Evolutionary conservation across 1,140 invertebrate species (phyloP).

Genomic region (Penaeus indicus): DNA sequence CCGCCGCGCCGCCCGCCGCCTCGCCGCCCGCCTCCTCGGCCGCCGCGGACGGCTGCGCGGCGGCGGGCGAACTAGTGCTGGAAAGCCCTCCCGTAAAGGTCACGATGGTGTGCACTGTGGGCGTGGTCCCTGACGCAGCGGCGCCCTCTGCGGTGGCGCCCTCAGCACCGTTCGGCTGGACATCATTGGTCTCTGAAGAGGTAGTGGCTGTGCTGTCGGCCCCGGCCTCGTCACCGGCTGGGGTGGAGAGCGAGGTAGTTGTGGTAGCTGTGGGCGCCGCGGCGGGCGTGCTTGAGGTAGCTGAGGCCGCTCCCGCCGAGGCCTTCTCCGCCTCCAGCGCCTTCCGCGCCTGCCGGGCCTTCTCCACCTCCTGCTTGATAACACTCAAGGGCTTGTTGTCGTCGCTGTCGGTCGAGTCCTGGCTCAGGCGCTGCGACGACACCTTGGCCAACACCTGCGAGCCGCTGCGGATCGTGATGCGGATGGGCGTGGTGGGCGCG

Average conservation of each 20-base stretch:
- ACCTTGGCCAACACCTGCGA: constrained; percentile 78
- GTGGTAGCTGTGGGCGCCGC: too few relatives aligned
- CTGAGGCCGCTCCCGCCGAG: background rate
- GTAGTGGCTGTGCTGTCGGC: too few relatives aligned
- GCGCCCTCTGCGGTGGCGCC: too few relatives aligned
- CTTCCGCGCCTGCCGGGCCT: constrained; percentile 64
- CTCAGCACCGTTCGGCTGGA: too few relatives aligned
- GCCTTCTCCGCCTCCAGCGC: background rate
- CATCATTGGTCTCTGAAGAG: too few relatives aligned
- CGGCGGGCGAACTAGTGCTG: background rate
- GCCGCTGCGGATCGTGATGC: constrained; percentile 80
- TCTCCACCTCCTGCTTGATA: constrained; percentile 45
- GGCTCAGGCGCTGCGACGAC: constrained; percentile 68
- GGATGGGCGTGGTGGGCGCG: constrained; percentile 53
- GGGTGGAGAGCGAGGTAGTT: too few relatives aligned
- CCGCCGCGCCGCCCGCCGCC: background rate
- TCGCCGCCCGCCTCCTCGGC: background rate
- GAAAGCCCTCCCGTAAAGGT: background rate
- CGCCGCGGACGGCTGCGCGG: background rate
- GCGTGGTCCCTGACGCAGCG: too few relatives aligned
- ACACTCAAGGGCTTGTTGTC: constrained; percentile 58
- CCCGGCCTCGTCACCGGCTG: too few relatives aligned
- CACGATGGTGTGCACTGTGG: background rate
- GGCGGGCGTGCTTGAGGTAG: constrained; percentile 16
- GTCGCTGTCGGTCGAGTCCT: constrained; percentile 62